Base-by-base conservation (phyloP, 2,888 invertebrate species). In the Strigamia transsilvanica region DNA sequence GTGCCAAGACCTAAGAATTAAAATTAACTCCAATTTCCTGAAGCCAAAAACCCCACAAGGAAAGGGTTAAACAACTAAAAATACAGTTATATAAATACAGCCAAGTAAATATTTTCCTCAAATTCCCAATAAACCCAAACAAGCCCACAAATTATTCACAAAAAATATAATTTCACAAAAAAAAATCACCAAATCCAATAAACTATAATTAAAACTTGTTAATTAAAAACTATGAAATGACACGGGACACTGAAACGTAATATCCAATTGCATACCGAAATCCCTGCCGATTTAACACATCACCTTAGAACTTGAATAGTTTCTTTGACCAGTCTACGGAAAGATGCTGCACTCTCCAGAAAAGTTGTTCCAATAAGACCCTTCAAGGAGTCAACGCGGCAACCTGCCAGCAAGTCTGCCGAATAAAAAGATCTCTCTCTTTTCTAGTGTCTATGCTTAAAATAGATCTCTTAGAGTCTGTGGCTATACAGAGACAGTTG, bases 1-100 rank as follows among this genome's bases (percentile, higher is more conserved):
- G 61, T 61, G 61, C 61, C 61, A 61, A 61, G 21, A 61, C 23
- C 12, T 18, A 23, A 61, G 61, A 61, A 61, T 61, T 61, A 61
- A 61, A 61, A 61, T 61, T 61, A 61, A 61, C 61, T 61, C n/a
- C 61, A 61, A 61, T 61, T 61, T 61, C 61, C 61, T 61, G 61
- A 61, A 61, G 61, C 61, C 61, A 61, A 61, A 61, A 61, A 61
- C 61, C 61, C 23, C 61, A 61, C 61, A 61, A 23, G 61, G 3
- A 61, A 61, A 61, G 61, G 12, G 61, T 61, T 61, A 46, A 46
- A 46, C 46, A 46, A 46, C 46, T 46, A 46, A 46, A 46, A 46
- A 46, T 46, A 46, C 46, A 13, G n/a, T 46, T 15, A 13, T 46
- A 46, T 46, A 46, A 46, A 46, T 46, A 46, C 46, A 3, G 46